Percentiles rank a stretch among this genome's conserved stretches.
These are phyloP conservation scores for Sorex araneus DNA, from an alignment of 2,113 vertebrate species.

Conservation along the genomic window DNA sequence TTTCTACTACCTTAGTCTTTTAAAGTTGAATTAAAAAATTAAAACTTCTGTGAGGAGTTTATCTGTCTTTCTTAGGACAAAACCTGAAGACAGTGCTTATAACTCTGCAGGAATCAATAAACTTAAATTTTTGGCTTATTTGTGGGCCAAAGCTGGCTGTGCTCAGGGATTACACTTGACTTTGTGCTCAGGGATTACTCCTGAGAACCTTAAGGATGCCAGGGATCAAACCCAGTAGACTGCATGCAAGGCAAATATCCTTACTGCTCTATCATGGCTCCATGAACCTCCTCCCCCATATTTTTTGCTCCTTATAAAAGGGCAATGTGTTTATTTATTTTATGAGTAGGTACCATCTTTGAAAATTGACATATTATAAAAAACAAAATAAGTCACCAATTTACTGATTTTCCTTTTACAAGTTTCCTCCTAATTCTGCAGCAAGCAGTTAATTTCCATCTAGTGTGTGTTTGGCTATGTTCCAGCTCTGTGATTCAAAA, in stretches of 20 bases:
- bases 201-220: too few species aligned
- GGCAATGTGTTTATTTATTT: background rate
- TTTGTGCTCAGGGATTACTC: too few species aligned
- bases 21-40: background rate
- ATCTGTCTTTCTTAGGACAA: slow-evolving; percentile 32
- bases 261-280: too few species aligned
- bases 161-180: too few species aligned
- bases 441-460: background rate
- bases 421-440: background rate
- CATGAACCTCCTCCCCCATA: too few species aligned
- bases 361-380: background rate
- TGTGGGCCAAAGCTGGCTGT: too few species aligned
- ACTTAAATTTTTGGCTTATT: background rate
- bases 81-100: background rate
- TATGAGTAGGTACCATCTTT: slow-evolving; percentile 32
- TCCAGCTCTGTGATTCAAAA: background rate
- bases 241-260: too few species aligned
- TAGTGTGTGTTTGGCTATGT: background rate
- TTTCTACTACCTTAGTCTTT: background rate
- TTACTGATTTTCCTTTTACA: background rate
- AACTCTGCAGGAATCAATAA: background rate
- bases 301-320: too few species aligned
- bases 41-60: too few species aligned
- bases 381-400: background rate
- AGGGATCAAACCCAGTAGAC: too few species aligned